A percentile compares a stretch with the other conserved stretches of the same genome.
Evolutionary conservation across 2,888 invertebrate species (phyloP).

Genomic region (Auanema sp.): DNA sequence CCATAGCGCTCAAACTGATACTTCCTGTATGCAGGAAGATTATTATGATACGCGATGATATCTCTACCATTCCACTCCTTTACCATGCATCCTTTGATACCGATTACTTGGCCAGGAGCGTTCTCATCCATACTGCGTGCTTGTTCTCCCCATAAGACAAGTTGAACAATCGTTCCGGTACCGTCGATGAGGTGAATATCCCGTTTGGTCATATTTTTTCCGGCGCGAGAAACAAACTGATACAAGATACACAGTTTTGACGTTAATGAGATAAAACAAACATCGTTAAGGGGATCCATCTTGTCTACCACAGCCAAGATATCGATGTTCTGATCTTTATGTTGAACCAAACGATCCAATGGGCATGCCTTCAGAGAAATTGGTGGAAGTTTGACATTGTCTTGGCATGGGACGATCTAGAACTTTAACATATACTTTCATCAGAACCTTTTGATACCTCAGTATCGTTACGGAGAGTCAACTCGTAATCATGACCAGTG

Average conservation of each 20-base stretch:
- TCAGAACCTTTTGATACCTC: slow-evolving; percentile 32
- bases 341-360: slow-evolving; percentile 28
- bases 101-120: slow-evolving; percentile 73
- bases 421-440: slow-evolving; percentile 2
- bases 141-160: slow-evolving; percentile 87
- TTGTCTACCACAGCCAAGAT: slow-evolving; percentile 54
- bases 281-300: slow-evolving; percentile 25
- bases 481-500: slow-evolving; percentile 91
- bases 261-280: not conserved
- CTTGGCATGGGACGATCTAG: slow-evolving; percentile 21
- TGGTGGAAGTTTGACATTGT: slow-evolving; percentile 20
- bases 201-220: slow-evolving; percentile 75
- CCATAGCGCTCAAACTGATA: slow-evolving; percentile 65
- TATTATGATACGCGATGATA: slow-evolving; percentile 67
- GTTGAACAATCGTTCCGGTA: slow-evolving; percentile 76
- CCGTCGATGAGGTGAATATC: slow-evolving; percentile 85
- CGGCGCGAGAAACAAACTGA: slow-evolving; percentile 42
- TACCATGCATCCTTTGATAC: slow-evolving; percentile 81
- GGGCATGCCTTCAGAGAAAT: slow-evolving; percentile 26
- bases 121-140: slow-evolving; percentile 72
- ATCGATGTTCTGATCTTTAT: slow-evolving; percentile 46
- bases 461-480: slow-evolving; percentile 83
- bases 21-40: no score
- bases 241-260: not conserved
- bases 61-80: slow-evolving; percentile 86